Percentiles rank a stretch among this genome's conserved stretches.
Evolutionary conservation across 2,113 vertebrate genomes (phyloP).

Genomic region (Pimephales promelas): DNA sequence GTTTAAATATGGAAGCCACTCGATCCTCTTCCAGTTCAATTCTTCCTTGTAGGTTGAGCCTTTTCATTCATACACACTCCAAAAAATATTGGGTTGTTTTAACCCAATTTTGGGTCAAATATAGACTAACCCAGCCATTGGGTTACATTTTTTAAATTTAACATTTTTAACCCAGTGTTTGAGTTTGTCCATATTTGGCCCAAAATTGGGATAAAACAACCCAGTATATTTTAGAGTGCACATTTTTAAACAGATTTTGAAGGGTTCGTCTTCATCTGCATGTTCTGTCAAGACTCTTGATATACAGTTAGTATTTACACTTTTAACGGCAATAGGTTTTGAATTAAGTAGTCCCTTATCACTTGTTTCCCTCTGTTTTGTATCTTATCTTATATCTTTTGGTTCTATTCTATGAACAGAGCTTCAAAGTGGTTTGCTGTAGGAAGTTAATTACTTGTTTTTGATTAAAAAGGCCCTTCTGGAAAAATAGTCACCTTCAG

Average conservation of each 20-base stretch:
- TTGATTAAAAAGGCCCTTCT: conserved; percentile 37
- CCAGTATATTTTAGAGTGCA: no score
- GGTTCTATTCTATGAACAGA: not conserved
- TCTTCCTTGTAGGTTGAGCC: not conserved
- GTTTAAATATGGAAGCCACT: not conserved
- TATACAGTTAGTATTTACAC: not conserved
- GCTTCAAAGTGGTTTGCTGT: conserved; percentile 16
- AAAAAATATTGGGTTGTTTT: no score
- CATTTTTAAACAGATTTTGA: no score
- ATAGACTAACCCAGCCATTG: no score
- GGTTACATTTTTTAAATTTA: no score
- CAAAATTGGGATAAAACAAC: no score
- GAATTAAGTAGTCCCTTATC: not conserved
- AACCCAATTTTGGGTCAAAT: no score
- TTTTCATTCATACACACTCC: not conserved
- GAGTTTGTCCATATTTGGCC: no score
- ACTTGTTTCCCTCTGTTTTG: not conserved
- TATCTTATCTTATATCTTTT: conserved; percentile 21
- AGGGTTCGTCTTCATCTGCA: not conserved
- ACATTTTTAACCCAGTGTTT: no score
- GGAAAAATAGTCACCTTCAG: conserved; percentile 35
- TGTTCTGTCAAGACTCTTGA: not conserved
- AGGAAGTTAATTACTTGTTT: conserved; percentile 54
- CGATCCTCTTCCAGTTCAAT: not conserved
- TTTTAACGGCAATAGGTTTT: not conserved